phyloP scores from a whole-genome alignment of 2,888 invertebrate genomes.

The Latheticus oryzae region DNA sequence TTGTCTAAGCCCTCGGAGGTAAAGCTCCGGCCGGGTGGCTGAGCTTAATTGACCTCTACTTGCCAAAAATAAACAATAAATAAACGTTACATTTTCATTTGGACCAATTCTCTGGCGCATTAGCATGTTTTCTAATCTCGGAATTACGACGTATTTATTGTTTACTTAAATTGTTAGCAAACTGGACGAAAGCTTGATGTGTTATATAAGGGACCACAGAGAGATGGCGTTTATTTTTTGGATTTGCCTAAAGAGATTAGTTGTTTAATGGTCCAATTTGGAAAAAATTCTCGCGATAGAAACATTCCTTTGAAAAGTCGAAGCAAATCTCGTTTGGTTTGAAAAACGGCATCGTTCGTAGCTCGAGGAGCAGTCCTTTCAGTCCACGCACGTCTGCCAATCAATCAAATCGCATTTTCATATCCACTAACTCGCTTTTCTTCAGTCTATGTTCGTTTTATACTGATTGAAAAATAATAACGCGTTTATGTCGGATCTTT shows the following conservation, averaged over 20 bases:
- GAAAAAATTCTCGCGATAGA: constrained; percentile 18
- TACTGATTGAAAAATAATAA: constrained; percentile 65
- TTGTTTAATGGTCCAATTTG: constrained; percentile 44
- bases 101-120: constrained; percentile 36
- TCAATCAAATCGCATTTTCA: constrained; percentile 64
- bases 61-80: constrained; percentile 43
- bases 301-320: constrained; percentile 33
- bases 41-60: constrained; percentile 44
- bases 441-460: constrained; percentile 59
- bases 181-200: constrained; percentile 33
- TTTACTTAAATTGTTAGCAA: constrained; percentile 48
- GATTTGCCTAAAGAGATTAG: constrained; percentile 50
- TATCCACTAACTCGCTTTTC: constrained; percentile 62
- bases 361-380: constrained; percentile 32
- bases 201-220: constrained; percentile 42
- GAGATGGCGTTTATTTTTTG: constrained; percentile 49
- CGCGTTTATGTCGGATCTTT: constrained; percentile 62
- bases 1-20: constrained; percentile 38
- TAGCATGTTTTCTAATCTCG: constrained; percentile 50
- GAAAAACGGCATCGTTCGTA: constrained; percentile 23
- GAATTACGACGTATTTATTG: constrained; percentile 46
- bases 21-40: constrained; percentile 30
- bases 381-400: constrained; percentile 60
- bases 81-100: constrained; percentile 40
- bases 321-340: constrained; percentile 34